Evolutionary conservation across 1,140 invertebrate genomes (phyloP).

Genomic region (Macrostomum lignano): DNA sequence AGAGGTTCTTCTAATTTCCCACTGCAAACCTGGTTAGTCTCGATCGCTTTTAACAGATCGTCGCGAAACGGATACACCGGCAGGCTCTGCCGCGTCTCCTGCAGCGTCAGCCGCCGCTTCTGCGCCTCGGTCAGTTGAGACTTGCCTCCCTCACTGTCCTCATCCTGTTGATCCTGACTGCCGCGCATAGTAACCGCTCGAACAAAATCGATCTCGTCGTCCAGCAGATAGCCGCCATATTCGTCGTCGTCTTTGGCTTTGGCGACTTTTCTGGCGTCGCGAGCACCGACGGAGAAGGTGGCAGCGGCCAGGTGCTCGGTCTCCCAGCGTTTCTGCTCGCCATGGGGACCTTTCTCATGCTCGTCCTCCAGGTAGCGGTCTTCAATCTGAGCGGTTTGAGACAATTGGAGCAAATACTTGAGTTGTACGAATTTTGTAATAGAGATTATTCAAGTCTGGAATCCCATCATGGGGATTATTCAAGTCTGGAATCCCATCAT

Average conservation of each 20-base stretch:
- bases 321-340: constrained; percentile 89
- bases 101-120: constrained; percentile 51
- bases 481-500: too few relatives aligned
- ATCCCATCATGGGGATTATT: too few relatives aligned
- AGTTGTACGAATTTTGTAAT: too few relatives aligned
- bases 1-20: too few relatives aligned
- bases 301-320: constrained; percentile 81
- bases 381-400: constrained; percentile 11
- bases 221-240: constrained; percentile 17
- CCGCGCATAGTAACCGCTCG: constrained; percentile 65
- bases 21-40: constrained; percentile 54
- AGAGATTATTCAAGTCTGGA: too few relatives aligned
- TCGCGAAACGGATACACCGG: constrained; percentile 76
- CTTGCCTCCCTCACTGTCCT: constrained; percentile 23
- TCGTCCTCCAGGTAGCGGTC: constrained; percentile 48
- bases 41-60: constrained; percentile 55
- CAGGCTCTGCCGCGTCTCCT: constrained; percentile 65
- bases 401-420: too few relatives aligned
- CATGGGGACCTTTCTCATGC: constrained; percentile 50
- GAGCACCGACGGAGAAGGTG: constrained; percentile 62
- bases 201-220: constrained; percentile 84
- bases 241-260: constrained; percentile 25
- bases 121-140: constrained; percentile 46
- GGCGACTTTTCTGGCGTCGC: constrained; percentile 40
- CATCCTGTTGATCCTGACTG: constrained; percentile 27